Evolutionary conservation across 2,888 invertebrate genomes (phyloP).

Genomic region (Amiota mariae): DNA sequence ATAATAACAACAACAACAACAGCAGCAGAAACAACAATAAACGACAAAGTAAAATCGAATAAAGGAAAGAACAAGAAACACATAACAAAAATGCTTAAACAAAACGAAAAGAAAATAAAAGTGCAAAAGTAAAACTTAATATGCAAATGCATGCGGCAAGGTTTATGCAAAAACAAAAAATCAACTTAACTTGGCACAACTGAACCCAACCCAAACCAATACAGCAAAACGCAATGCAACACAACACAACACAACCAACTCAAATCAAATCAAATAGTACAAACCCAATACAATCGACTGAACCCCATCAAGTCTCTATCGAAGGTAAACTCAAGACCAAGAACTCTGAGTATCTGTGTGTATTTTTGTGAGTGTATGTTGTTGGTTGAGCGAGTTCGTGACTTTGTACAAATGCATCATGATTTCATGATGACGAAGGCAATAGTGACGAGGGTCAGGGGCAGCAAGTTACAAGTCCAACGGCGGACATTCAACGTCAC

Average conservation of each 20-base stretch:
- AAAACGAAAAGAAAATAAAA: constrained; percentile 33
- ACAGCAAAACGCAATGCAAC: too few species aligned
- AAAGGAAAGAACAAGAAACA: constrained; percentile 14
- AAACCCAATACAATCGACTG: constrained; percentile 20
- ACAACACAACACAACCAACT: too few species aligned
- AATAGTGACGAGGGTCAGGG: constrained; percentile 16
- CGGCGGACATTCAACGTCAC: constrained; percentile 19
- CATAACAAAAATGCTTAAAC: constrained; percentile 32
- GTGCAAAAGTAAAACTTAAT: constrained; percentile 39
- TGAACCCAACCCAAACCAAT: constrained; percentile 28
- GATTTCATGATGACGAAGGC: constrained; percentile 23
- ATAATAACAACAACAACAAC: not conserved
- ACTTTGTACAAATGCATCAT: constrained; percentile 42
- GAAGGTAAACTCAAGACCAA: too few species aligned
- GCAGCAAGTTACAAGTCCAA: constrained; percentile 13
- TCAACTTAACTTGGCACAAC: constrained; percentile 28
- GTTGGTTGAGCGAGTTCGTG: constrained; percentile 49
- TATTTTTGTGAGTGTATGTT: not conserved
- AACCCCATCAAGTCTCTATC: constrained; percentile 34
- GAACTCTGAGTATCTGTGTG: constrained; percentile 15
- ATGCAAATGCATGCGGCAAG: constrained; percentile 53
- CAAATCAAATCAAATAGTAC: constrained; percentile 30
- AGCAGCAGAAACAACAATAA: constrained; percentile 2
- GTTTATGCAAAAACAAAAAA: not conserved
- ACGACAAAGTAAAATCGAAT: constrained; percentile 11